Evolutionary conservation across 2,888 invertebrate species (phyloP), one percentile per base, ranked within the genome.

Genomic region (Panopea generosa): DNA sequence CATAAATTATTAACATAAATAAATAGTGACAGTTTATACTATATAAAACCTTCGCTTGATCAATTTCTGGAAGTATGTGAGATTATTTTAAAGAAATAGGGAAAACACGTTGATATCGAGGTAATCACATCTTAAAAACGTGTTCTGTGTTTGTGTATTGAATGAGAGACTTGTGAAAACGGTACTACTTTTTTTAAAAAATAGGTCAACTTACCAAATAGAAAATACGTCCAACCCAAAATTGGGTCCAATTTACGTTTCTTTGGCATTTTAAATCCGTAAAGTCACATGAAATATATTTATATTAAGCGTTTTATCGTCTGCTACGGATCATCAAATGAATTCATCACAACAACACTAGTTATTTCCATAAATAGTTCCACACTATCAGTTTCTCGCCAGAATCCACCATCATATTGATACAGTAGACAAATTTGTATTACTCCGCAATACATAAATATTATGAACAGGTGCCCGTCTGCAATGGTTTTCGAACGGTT

Each of bases 321-420:
- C 11, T 33, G 6, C 33, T 33, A 33, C 33, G 33, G 33, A 33
- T 33, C 4, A 7, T 33, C 33, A 11, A 33, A 33, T 4, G 33
- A 33, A 33, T 33, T 11, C 33, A 33, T 33, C 4, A 7, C 11
- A 33, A 33, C 33, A 7, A 33, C 33, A 33, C 33, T 7, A 33
- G 11, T 33, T 33, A 33, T 7, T 33, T 33, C 33, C 50, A 50
- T 14, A 50, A 18, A 3, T 22, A 50, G 20, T 3, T 20, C 2
- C 50, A 50, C 50, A 24, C 9, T n/a, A 14, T 6, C 1, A 9
- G 9, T 14, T 11, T 33, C 49, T 60, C 40, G 40, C 52, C 78
- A 78, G 78, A 78, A 56, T 78, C 78, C 78, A 63, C 74, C 78
- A 74, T 78, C 78, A 68, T 70, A n/a, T 11, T 78, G 69, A 61